Evolutionary conservation across 1,140 invertebrate genomes (phyloP).

Genomic region (Drosophila equinoxialis): DNA sequence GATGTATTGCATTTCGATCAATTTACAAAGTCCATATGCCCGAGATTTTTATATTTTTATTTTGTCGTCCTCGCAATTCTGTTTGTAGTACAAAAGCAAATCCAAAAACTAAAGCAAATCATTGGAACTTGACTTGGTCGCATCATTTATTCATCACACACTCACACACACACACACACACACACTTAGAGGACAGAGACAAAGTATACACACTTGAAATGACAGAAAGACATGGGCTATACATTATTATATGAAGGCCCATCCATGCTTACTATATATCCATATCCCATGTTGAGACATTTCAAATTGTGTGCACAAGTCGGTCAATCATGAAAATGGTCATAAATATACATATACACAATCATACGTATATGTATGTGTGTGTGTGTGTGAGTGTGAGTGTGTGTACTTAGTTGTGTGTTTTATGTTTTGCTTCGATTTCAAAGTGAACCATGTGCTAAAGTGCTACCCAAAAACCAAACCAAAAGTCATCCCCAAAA

Average conservation of each 20-base stretch:
- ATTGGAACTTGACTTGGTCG: slow-evolving; percentile 67
- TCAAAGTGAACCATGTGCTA: slow-evolving; percentile 27
- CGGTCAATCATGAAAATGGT: slow-evolving; percentile 76
- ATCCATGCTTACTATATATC: slow-evolving; percentile 19
- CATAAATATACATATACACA: slow-evolving; percentile 61
- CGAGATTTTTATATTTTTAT: not conserved
- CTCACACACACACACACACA: slow-evolving; percentile 29
- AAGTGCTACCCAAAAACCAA: slow-evolving; percentile 32
- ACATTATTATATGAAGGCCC: slow-evolving; percentile 9
- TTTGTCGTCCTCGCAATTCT: not conserved
- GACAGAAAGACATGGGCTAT: slow-evolving; percentile 7
- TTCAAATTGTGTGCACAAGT: slow-evolving; percentile 47
- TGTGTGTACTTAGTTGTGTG: slow-evolving; percentile 26
- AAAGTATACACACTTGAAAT: slow-evolving; percentile 12
- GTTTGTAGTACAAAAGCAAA: slow-evolving; percentile 13
- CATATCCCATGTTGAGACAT: slow-evolving; percentile 33
- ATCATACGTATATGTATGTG: not conserved
- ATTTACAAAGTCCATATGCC: slow-evolving; percentile 3
- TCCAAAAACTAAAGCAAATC: slow-evolving; percentile 66
- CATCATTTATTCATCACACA: slow-evolving; percentile 80
- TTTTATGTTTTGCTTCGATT: slow-evolving; percentile 45
- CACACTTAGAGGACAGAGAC: slow-evolving; percentile 29
- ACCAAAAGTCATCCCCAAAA: slow-evolving; percentile 33
- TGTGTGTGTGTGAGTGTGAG: slow-evolving; percentile 16
- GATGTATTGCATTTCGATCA: not conserved